Conservation (phyloP, 2,797 vertebrate genomes). For the Manis pentadactyla region DNA sequence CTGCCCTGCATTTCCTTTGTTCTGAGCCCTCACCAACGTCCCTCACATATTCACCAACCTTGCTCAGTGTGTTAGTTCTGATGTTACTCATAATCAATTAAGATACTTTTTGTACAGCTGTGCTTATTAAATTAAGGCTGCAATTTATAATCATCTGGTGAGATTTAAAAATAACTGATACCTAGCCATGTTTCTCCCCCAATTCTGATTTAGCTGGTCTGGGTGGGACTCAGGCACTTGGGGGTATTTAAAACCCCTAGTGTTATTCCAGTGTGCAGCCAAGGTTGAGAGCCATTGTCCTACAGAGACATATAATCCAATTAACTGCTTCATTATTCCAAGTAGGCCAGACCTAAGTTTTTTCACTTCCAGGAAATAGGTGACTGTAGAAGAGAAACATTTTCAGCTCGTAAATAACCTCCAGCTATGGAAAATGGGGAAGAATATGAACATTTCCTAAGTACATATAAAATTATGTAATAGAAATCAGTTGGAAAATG, state of each 20-base stretch:
- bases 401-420: not conserved
- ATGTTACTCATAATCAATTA: not conserved
- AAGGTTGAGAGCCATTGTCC: not conserved
- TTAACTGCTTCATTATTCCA: not conserved
- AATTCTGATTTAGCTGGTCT: not conserved
- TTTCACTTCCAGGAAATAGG: not conserved
- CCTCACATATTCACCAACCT: not conserved
- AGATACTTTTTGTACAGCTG: not conserved
- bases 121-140: not conserved
- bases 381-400: not conserved
- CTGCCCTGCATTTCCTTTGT: not conserved
- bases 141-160: not conserved
- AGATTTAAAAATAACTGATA: not conserved
- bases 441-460: not conserved
- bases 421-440: not conserved
- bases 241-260: not conserved
- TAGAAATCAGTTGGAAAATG: not conserved
- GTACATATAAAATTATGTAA: not conserved
- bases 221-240: not conserved
- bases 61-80: not conserved
- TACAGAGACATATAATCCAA: not conserved
- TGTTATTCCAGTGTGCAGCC: not conserved
- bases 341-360: not conserved
- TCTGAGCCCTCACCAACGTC: not conserved
- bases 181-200: not conserved